Conservation (phyloP, 2,888 invertebrate species). For the Drosophila recens region DNA sequence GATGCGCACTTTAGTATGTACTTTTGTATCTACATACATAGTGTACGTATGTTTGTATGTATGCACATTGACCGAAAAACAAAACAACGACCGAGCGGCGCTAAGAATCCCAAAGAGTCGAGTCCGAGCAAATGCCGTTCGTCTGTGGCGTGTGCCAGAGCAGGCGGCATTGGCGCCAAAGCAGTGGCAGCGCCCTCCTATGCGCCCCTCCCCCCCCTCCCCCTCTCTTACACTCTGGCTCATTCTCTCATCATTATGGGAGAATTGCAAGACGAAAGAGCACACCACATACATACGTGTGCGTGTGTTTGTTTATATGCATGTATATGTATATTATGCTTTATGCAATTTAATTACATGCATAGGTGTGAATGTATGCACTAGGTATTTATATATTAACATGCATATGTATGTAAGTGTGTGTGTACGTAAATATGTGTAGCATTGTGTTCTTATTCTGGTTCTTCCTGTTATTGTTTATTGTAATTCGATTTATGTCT, state of each 20-base stretch:
- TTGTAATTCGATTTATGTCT: conserved; percentile 18
- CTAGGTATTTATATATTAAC: neutral
- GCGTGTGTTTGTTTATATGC: conserved; percentile 4
- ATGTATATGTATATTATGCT: neutral
- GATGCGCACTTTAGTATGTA: conserved; percentile 63
- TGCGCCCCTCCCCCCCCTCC: neutral
- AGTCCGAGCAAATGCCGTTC: conserved; percentile 35
- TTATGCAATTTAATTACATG: conserved; percentile 12
- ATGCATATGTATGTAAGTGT: conserved; percentile 2
- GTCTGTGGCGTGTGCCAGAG: conserved; percentile 46
- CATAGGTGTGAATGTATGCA: neutral
- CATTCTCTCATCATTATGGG: conserved; percentile 13
- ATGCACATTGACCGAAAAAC: conserved; percentile 35
- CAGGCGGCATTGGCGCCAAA: conserved; percentile 45
- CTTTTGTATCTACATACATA: conserved; percentile 6
- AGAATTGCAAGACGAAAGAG: conserved; percentile 24
- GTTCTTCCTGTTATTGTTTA: conserved; percentile 29
- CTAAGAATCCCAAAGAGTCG: conserved; percentile 56
- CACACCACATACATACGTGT: conserved; percentile 1
- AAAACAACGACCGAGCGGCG: conserved; percentile 51
- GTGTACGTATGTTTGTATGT: conserved; percentile 3
- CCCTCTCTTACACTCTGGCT: neutral
- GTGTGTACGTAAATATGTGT: neutral
- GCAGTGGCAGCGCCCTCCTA: conserved; percentile 21
- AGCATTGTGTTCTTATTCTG: conserved; percentile 14